Evolutionary conservation across 2,797 vertebrate genomes (phyloP).

Genomic region (Chlorospingus semifuscus): DNA sequence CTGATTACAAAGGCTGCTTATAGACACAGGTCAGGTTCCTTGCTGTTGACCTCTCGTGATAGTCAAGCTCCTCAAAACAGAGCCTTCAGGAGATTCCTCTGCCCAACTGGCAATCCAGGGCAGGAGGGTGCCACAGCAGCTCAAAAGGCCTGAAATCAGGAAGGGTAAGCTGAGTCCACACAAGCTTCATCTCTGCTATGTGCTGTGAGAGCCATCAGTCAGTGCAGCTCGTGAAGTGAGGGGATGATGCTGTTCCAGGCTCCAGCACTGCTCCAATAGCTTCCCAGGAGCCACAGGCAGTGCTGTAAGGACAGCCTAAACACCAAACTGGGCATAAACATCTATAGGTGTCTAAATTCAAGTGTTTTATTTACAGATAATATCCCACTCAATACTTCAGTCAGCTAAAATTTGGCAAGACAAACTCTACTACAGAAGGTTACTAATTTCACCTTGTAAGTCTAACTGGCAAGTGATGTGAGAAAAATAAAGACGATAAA

Average conservation of each 20-base stretch:
- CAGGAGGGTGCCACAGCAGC: neutral
- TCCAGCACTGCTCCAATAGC: neutral
- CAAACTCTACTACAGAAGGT: neutral
- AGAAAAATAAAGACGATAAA: conserved; percentile 59
- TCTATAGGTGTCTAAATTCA: neutral
- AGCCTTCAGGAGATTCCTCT: neutral
- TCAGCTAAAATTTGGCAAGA: conserved; percentile 25
- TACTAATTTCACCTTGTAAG: conserved; percentile 56
- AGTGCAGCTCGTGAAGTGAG: accelerated
- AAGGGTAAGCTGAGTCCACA: neutral
- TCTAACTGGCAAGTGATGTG: conserved; percentile 43
- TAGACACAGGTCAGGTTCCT: accelerated
- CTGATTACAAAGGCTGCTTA: neutral
- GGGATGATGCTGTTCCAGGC: neutral
- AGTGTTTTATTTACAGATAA: neutral
- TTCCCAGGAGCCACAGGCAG: neutral
- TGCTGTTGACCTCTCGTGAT: accelerated
- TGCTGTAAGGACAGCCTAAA: neutral
- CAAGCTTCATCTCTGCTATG: accelerated
- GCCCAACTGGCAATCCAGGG: neutral
- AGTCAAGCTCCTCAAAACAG: neutral
- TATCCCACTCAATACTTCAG: neutral
- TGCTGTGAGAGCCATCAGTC: neutral
- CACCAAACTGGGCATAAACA: neutral
- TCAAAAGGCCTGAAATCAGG: neutral